phyloP scores from a whole-genome alignment of 2,888 invertebrate genomes.

The Hirtodrosophila alboralis region DNA sequence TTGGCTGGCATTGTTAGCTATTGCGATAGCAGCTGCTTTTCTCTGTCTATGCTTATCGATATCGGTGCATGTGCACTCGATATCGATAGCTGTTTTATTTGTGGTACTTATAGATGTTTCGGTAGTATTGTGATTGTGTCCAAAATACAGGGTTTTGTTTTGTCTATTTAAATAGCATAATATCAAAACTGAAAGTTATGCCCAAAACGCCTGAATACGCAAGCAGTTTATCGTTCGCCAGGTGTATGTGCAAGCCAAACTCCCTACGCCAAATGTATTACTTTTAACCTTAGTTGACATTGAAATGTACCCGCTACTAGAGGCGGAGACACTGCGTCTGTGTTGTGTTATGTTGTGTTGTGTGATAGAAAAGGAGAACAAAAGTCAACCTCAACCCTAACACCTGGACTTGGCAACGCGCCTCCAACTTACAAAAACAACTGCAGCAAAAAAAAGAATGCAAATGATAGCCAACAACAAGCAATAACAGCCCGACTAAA shows the following conservation, averaged over 20 bases:
- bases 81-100: conserved; percentile 47
- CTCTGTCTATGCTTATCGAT: conserved; percentile 10
- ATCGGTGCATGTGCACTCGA: conserved; percentile 32
- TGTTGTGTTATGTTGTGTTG: conserved; percentile 40
- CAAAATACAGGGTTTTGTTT: conserved; percentile 68
- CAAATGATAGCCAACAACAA: conserved; percentile 25
- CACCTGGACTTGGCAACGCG: conserved; percentile 3
- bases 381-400: conserved; percentile 19
- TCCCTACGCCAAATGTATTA: conserved; percentile 54
- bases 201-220: conserved; percentile 39
- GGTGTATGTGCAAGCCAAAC: conserved; percentile 58
- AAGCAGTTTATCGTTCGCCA: conserved; percentile 44
- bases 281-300: conserved; percentile 84
- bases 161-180: conserved; percentile 46
- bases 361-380: conserved; percentile 57
- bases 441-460: conserved; percentile 9
- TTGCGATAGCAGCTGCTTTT: not conserved
- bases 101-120: conserved; percentile 47
- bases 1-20: no score
- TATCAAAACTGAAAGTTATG: conserved; percentile 52
- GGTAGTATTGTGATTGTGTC: conserved; percentile 68
- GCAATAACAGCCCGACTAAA: conserved; percentile 6
- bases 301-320: conserved; percentile 81
- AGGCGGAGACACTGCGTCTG: conserved; percentile 60
- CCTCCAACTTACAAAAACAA: no score